phyloP scores from a whole-genome alignment of 2,113 vertebrate species.

The Hemiprocne comata region DNA sequence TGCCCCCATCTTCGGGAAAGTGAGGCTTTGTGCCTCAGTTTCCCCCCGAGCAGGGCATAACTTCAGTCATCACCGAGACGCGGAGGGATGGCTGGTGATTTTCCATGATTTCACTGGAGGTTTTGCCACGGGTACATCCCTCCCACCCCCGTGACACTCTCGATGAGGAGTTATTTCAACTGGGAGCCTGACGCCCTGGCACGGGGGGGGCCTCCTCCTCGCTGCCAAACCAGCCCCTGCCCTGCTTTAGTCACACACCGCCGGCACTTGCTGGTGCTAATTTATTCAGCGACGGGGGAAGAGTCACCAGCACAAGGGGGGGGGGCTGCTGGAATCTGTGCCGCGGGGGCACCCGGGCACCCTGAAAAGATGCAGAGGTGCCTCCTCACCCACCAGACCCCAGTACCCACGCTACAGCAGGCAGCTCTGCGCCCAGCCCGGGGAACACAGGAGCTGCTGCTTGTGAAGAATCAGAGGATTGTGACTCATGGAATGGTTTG shows the following conservation, averaged over 20 bases:
- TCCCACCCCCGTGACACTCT: background rate
- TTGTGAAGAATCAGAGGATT: background rate
- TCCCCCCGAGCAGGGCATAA: background rate
- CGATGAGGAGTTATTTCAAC: background rate
- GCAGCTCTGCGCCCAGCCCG: background rate
- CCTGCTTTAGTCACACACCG: slow-evolving; percentile 46
- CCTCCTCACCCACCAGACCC: background rate
- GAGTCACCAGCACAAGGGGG: background rate
- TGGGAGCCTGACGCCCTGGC: background rate
- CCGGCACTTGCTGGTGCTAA: slow-evolving; percentile 26
- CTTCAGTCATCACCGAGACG: accelerated
- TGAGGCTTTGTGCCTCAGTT: background rate
- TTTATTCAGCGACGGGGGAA: slow-evolving; percentile 24
- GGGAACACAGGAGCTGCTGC: background rate
- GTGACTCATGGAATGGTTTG: too few species aligned
- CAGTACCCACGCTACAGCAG: background rate
- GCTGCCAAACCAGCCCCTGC: slow-evolving; percentile 15
- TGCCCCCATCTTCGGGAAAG: background rate
- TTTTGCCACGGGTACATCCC: background rate
- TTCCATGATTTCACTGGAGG: background rate
- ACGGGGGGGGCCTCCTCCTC: background rate
- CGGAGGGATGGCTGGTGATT: background rate
- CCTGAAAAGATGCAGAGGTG: background rate
- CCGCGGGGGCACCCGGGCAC: background rate
- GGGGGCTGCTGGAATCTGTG: background rate